phyloP scores from a whole-genome alignment of 2,113 vertebrate genomes.

The Rattus norvegicus region DNA sequence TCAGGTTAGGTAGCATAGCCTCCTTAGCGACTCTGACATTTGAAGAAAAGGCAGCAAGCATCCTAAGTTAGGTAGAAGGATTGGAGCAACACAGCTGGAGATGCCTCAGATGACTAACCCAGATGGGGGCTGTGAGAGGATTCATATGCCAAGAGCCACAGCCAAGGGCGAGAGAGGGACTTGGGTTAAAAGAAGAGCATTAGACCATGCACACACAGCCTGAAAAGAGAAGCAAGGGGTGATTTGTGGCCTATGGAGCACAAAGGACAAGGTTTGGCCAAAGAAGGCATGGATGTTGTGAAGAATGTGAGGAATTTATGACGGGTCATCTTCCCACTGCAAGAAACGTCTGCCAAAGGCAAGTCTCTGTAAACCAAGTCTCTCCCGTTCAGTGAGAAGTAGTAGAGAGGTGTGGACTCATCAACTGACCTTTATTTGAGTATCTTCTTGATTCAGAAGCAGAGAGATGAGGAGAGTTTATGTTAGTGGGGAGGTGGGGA shows the following conservation, averaged over 20 bases:
- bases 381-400: conserved; percentile 18
- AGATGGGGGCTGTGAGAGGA: conserved; percentile 29
- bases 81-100: not conserved
- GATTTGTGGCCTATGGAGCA: conserved; percentile 71
- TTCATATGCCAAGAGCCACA: not conserved
- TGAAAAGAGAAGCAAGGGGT: conserved; percentile 61
- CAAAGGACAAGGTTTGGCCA: conserved; percentile 66
- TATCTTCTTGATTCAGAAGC: conserved; percentile 27
- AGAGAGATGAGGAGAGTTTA: not conserved
- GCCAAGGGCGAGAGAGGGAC: conserved; percentile 57
- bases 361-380: not conserved
- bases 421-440: not conserved
- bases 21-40: not conserved
- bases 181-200: conserved; percentile 56
- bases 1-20: not conserved
- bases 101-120: conserved; percentile 47
- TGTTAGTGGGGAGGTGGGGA: not conserved
- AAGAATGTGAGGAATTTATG: conserved; percentile 71
- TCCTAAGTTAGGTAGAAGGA: conserved; percentile 11
- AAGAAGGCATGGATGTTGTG: conserved; percentile 72
- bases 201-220: conserved; percentile 59
- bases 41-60: not conserved
- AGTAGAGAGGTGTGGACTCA: not conserved
- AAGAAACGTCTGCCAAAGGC: conserved; percentile 41
- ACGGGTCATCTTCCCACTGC: not conserved